Evolutionary conservation across 2,888 invertebrate genomes (phyloP).

Genomic region (Oscheius myriophilus): DNA sequence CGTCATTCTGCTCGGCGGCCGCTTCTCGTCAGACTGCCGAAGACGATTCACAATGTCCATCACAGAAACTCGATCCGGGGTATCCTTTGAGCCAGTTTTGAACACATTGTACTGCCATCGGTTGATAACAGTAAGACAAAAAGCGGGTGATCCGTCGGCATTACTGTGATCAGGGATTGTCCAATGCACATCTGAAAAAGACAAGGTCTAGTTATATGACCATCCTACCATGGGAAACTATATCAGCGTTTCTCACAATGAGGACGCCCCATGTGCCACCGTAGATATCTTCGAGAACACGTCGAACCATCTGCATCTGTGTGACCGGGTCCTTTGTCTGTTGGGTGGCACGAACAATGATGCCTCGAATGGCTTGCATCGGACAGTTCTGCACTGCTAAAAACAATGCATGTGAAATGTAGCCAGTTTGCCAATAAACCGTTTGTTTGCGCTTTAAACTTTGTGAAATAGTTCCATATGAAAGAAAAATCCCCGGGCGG

Average conservation of each 20-base stretch:
- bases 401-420: not conserved
- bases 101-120: conserved; percentile 69
- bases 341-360: conserved; percentile 60
- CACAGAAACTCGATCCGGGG: conserved; percentile 65
- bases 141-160: conserved; percentile 65
- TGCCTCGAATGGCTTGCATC: conserved; percentile 56
- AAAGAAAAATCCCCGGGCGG: too few species aligned
- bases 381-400: conserved; percentile 68
- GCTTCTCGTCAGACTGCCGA: conserved; percentile 25
- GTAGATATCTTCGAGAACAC: conserved; percentile 68
- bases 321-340: conserved; percentile 54
- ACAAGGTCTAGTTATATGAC: not conserved
- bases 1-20: conserved; percentile 21
- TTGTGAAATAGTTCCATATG: too few species aligned
- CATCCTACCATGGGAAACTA: conserved; percentile 59
- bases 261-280: conserved; percentile 70
- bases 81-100: conserved; percentile 66
- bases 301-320: conserved; percentile 66
- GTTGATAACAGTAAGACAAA: conserved; percentile 64
- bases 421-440: not conserved
- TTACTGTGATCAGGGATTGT: conserved; percentile 68
- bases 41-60: conserved; percentile 51
- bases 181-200: conserved; percentile 66
- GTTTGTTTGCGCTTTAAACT: too few species aligned
- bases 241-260: conserved; percentile 59